These are phyloP conservation scores for Halcyon smyrnensis DNA, from an alignment of 2,797 vertebrate species.

Conservation along the genomic window DNA sequence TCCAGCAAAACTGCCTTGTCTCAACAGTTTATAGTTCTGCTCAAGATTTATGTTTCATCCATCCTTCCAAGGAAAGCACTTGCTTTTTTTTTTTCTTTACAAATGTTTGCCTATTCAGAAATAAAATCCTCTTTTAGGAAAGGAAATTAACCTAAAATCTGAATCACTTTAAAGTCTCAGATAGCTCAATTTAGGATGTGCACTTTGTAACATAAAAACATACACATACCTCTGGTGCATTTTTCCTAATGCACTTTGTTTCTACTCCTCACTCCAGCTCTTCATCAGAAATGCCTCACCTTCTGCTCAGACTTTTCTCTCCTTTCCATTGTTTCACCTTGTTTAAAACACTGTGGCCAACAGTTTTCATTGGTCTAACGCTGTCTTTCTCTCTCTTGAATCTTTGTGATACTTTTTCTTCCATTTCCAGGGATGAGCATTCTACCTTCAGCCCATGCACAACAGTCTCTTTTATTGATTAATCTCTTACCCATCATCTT, in stretches of 20 bases:
- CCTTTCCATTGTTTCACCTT: neutral
- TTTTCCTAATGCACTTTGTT: neutral
- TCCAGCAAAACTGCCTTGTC: constrained; percentile 60
- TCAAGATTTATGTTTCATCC: constrained; percentile 52
- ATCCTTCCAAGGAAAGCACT: constrained; percentile 7
- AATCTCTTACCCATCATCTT: neutral
- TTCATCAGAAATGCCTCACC: neutral
- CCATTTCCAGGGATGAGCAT: neutral
- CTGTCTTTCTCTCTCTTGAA: neutral
- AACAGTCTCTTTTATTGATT: neutral
- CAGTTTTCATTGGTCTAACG: neutral
- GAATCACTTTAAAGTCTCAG: neutral
- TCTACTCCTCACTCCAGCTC: neutral
- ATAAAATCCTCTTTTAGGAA: neutral
- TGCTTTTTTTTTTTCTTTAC: neutral
- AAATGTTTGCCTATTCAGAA: constrained; percentile 18
- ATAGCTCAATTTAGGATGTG: neutral
- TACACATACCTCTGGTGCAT: neutral
- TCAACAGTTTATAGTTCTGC: constrained; percentile 46
- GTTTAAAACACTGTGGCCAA: neutral
- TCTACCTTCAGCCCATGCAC: neutral
- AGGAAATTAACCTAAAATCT: neutral
- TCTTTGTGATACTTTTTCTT: neutral
- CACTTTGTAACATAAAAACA: neutral
- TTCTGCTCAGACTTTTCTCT: neutral